Evolutionary conservation across 1,140 invertebrate genomes (phyloP).

Genomic region (Proctacanthus coquilletti): DNA sequence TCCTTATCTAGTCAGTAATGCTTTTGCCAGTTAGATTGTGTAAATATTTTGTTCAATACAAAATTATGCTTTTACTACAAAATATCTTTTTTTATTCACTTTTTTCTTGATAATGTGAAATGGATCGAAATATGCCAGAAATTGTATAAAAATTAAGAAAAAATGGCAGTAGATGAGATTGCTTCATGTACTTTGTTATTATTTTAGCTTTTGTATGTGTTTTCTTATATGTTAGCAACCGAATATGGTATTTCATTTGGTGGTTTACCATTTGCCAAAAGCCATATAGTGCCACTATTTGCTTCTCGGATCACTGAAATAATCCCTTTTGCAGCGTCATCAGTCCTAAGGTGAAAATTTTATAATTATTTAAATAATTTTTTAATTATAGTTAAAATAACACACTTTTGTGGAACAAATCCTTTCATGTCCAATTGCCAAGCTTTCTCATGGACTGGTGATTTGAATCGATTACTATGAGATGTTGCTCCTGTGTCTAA

Average conservation of each 20-base stretch:
- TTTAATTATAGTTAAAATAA: background rate
- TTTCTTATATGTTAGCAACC: slow-evolving; percentile 3
- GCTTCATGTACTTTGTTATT: no score
- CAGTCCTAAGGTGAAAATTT: slow-evolving; percentile 24
- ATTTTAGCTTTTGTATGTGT: no score
- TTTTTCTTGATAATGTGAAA: no score
- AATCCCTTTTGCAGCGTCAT: slow-evolving; percentile 38
- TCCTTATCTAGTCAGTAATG: no score
- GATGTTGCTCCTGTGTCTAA: slow-evolving; percentile 28
- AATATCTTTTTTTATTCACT: no score
- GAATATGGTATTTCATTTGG: slow-evolving; percentile 28
- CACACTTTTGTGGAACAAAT: slow-evolving; percentile 36
- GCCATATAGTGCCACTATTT: slow-evolving; percentile 40
- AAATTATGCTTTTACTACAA: no score
- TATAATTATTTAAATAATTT: background rate
- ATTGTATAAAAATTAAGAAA: no score
- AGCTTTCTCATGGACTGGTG: slow-evolving; percentile 38
- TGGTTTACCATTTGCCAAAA: slow-evolving; percentile 37
- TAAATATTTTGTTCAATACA: no score
- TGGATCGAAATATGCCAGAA: no score
- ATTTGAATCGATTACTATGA: slow-evolving; percentile 28
- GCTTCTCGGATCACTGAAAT: slow-evolving; percentile 36
- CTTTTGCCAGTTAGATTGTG: no score
- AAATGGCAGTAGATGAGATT: no score
- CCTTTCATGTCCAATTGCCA: slow-evolving; percentile 37